These are phyloP conservation scores for Ceratotherium simum DNA, from an alignment of 2,113 vertebrate genomes.

Conservation along the genomic window DNA sequence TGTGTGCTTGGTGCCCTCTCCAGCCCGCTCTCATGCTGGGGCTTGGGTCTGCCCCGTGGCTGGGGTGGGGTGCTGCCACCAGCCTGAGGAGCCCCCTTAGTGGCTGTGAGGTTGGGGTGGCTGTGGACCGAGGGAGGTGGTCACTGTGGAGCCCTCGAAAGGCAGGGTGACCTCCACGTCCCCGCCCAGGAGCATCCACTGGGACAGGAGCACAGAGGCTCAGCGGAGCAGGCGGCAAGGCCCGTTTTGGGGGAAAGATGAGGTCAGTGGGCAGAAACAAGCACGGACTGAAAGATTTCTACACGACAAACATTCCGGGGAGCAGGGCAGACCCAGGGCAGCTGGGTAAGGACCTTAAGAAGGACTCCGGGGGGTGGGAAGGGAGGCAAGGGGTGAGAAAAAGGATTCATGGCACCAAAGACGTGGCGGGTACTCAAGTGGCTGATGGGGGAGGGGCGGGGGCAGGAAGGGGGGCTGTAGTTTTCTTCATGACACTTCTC, in stretches of 20 bases:
- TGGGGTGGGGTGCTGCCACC: neutral
- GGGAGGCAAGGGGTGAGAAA: neutral
- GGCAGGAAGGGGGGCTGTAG: neutral
- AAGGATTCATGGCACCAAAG: neutral
- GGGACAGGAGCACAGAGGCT: neutral
- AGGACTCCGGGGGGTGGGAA: neutral
- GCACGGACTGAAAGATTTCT: neutral
- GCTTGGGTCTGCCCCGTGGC: neutral
- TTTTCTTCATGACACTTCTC: neutral
- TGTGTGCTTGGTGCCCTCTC: neutral
- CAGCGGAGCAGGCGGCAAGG: neutral
- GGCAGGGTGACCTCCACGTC: neutral
- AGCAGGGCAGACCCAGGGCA: neutral
- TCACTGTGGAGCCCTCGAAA: neutral
- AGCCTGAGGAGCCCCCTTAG: neutral
- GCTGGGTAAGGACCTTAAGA: neutral
- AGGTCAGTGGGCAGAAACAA: slow-evolving; percentile 27
- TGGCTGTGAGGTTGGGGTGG: neutral
- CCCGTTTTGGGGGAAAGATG: neutral
- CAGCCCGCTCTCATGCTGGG: neutral
- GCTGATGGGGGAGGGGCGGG: neutral
- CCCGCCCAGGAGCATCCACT: neutral
- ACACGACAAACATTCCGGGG: neutral
- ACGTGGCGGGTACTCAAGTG: neutral
- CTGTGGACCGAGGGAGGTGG: neutral